phyloP scores from a whole-genome alignment of 2,888 invertebrate species.

The Sinohyriopsis cumingii region DNA sequence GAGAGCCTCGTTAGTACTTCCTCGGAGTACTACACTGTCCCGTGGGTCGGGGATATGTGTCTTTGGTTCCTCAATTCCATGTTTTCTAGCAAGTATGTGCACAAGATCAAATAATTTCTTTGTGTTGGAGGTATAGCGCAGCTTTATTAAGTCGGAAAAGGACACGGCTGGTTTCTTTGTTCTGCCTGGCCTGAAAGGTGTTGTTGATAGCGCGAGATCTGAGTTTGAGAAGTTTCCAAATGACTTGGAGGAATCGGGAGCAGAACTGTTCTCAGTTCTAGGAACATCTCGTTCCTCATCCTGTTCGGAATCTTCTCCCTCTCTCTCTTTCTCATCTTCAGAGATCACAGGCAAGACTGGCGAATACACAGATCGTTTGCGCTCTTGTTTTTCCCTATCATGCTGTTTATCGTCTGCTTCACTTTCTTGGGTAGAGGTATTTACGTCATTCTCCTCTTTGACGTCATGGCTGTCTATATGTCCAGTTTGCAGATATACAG shows the following conservation, averaged over 20 bases:
- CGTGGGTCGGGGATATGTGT: conserved; percentile 42
- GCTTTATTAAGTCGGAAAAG: conserved; percentile 51
- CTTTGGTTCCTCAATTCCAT: conserved; percentile 48
- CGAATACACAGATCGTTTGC: conserved; percentile 17
- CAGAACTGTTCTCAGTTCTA: too few species aligned
- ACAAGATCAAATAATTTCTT: conserved; percentile 51
- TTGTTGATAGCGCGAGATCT: background rate
- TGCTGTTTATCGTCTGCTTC: background rate
- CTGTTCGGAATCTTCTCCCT: conserved; percentile 10
- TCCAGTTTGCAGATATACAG: conserved; percentile 25
- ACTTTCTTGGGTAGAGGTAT: background rate
- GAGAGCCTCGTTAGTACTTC: conserved; percentile 27
- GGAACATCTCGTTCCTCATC: background rate
- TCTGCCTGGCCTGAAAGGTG: conserved; percentile 26
- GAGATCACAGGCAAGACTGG: conserved; percentile 39
- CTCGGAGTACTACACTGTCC: conserved; percentile 42
- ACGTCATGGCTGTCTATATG: conserved; percentile 6
- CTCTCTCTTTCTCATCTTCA: conserved; percentile 35
- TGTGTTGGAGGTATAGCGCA: conserved; percentile 46
- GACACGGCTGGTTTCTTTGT: conserved; percentile 47
- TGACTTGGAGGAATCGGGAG: too few species aligned
- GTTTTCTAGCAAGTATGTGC: conserved; percentile 47
- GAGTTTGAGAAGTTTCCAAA: background rate
- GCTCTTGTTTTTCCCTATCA: conserved; percentile 3
- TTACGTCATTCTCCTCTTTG: background rate